Conservation (phyloP, 1,140 invertebrate genomes). For the Harpegnathos saltator region DNA sequence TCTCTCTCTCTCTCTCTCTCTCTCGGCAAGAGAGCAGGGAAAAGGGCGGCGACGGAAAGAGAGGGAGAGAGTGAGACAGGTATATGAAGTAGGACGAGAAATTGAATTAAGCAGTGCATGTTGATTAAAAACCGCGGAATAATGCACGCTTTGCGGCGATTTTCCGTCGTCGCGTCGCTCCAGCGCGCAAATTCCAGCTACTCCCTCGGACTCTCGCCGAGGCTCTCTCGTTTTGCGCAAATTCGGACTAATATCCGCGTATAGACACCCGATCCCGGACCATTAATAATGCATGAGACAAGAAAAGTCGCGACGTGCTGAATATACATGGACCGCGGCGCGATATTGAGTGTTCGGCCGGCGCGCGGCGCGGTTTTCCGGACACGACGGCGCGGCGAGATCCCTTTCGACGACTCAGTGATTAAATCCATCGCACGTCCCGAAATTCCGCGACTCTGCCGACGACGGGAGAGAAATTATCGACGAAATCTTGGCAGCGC, state of each 20-base stretch:
- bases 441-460: conserved; percentile 17
- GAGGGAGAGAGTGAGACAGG: too few species aligned
- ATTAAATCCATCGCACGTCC: neutral
- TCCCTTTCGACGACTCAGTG: neutral
- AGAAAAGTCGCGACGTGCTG: conserved; percentile 9
- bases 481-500: neutral
- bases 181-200: neutral
- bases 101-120: conserved; percentile 11
- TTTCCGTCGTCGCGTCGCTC: neutral
- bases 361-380: neutral
- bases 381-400: neutral
- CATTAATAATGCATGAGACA: conserved; percentile 17
- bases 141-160: too few species aligned
- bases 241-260: conserved; percentile 7
- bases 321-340: conserved; percentile 9
- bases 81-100: too few species aligned
- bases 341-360: neutral
- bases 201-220: neutral
- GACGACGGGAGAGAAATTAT: too few species aligned
- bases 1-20: too few species aligned
- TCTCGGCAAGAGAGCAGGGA: too few species aligned
- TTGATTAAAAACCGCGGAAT: conserved; percentile 15
- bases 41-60: neutral
- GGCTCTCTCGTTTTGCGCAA: neutral
- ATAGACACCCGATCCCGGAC: neutral